Evolutionary conservation across 2,888 invertebrate species (phyloP).

Genomic region (Alsophila aescularia): DNA sequence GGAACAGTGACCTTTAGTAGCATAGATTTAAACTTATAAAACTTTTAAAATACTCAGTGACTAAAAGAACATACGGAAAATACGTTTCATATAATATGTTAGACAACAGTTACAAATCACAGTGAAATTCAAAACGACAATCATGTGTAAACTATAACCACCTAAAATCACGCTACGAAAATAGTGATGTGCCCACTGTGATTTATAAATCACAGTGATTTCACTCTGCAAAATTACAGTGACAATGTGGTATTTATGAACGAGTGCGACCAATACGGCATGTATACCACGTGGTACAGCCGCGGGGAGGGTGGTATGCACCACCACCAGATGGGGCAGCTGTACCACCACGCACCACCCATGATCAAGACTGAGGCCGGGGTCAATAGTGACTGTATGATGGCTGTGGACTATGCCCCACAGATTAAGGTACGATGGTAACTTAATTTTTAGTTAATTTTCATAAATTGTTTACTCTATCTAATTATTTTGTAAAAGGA

Average conservation of each 20-base stretch:
- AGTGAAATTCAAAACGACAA: neutral
- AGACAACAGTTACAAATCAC: neutral
- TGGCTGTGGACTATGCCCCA: constrained; percentile 86
- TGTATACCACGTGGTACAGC: constrained; percentile 84
- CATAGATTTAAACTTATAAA: too few relatives aligned
- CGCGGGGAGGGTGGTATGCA: constrained; percentile 81
- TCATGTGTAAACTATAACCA: neutral
- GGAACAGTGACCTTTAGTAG: neutral
- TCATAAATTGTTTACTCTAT: too few relatives aligned
- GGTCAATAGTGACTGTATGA: constrained; percentile 87
- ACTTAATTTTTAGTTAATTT: too few relatives aligned
- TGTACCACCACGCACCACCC: constrained; percentile 83
- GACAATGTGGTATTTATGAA: constrained; percentile 73
- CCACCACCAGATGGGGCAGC: constrained; percentile 81
- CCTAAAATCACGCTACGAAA: neutral
- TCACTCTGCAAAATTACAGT: constrained; percentile 8
- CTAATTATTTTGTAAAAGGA: too few relatives aligned
- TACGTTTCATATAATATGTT: too few relatives aligned
- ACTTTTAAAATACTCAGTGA: too few relatives aligned
- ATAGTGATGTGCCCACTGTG: constrained; percentile 8
- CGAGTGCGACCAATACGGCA: constrained; percentile 75
- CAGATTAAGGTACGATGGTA: constrained; percentile 88
- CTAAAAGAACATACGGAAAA: too few relatives aligned
- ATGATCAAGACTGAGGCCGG: constrained; percentile 86
- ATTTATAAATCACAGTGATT: constrained; percentile 11